Base-by-base conservation (phyloP, 2,113 vertebrate genomes). In the Centropus bengalensis region DNA sequence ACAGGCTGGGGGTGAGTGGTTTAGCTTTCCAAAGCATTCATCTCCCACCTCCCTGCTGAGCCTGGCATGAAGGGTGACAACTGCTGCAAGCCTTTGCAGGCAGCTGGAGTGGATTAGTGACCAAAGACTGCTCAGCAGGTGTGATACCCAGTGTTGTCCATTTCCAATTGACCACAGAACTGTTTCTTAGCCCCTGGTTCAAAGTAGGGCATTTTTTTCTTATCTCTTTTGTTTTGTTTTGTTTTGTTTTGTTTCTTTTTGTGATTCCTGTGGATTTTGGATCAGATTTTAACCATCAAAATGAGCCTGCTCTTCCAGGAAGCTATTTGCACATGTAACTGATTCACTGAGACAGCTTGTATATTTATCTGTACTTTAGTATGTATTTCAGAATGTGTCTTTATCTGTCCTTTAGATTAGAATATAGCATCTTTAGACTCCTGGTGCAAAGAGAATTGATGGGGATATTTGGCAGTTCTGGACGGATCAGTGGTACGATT, bases 81-180 rank as follows among this genome's bases (percentile, higher is more conserved):
- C 47, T n/a, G 16, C 52, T 1, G 0, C 63, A 91, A 86, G 79
- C 20, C 79, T 93, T 83, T 96, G 86, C 64, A 82, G 85, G 82
- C 90, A 91, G 91, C 88, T 86, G 94, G 80, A 88, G 40, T 47
- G 76, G 74, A 95, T 95, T 95, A 88, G 83, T 67, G 82, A 84
- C 85, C 86, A 94, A 89, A 94, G 82, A 67, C 73, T 2, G 2
- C 90, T 60, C 90, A 71, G 88, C 52, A 62, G 91, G 85, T 86
- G 69, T 67, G 71, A 54, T 27, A 77, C 40, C 47, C 79, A 49
- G n/a, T 56, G 79, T 89, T 88, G 86, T 11, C 76, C 73, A 64
- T 75, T 94, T 88, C 67, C 86, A 89, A 23, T 92, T 90, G 88
- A 54, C 52, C 58, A 47, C 83, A 70, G 68, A 76, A 42, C 68